phyloP scores from a whole-genome alignment of 2,888 invertebrate genomes.

The Heteromurus nitidus region DNA sequence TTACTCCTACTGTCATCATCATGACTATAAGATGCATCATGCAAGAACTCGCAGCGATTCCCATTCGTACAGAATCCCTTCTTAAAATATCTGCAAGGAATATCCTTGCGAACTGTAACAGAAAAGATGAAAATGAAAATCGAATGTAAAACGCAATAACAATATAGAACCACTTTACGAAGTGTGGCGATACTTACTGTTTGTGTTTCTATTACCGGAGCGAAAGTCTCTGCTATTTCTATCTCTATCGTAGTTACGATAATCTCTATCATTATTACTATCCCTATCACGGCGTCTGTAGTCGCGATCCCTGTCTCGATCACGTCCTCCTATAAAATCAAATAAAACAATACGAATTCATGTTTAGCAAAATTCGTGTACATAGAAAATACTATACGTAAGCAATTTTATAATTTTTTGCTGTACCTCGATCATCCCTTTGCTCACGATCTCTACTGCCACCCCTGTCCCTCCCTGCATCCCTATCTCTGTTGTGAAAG shows the following conservation, averaged over 20 bases:
- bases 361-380: too few species aligned
- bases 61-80: conserved; percentile 88
- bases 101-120: conserved; percentile 63
- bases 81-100: conserved; percentile 85
- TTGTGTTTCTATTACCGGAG: conserved; percentile 79
- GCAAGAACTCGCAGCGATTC: conserved; percentile 88
- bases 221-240: conserved; percentile 60
- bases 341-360: background rate
- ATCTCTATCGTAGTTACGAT: conserved; percentile 71
- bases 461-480: conserved; percentile 52
- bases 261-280: conserved; percentile 42
- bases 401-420: too few species aligned
- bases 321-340: conserved; percentile 22
- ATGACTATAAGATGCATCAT: conserved; percentile 78
- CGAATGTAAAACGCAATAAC: background rate
- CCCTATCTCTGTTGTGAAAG: conserved; percentile 51
- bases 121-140: conserved; percentile 4
- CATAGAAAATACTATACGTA: too few species aligned
- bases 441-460: conserved; percentile 56
- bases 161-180: too few species aligned
- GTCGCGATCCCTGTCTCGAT: conserved; percentile 59
- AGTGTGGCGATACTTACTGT: conserved; percentile 75
- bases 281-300: conserved; percentile 54
- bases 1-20: conserved; percentile 23
- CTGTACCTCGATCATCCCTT: conserved; percentile 75